A percentile compares a stretch with the other conserved stretches of the same genome.
phyloP scores from a whole-genome alignment of 1,140 invertebrate genomes.

The Bursaphelenchus mucronatus region DNA sequence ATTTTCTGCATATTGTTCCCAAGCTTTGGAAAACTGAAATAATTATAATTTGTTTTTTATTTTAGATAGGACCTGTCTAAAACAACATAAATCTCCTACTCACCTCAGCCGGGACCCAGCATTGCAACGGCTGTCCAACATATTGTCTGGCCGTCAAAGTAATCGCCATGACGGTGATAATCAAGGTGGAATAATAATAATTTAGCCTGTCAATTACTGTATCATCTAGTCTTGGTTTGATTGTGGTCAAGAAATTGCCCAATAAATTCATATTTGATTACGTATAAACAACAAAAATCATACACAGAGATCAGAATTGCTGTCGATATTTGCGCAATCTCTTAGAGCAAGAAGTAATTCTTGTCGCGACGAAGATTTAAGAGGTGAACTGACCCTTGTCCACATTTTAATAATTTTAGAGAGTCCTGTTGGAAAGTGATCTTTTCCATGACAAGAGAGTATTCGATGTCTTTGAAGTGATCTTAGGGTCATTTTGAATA shows the following conservation, averaged over 20 bases:
- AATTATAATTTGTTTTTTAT: constrained; percentile 17
- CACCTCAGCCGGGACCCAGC: constrained; percentile 54
- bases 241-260: constrained; percentile 35
- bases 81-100: constrained; percentile 17
- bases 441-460: too few relatives aligned
- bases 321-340: too few relatives aligned
- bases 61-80: constrained; percentile 14
- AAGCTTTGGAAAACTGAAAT: constrained; percentile 61
- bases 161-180: constrained; percentile 63
- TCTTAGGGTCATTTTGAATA: too few relatives aligned
- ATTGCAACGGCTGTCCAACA: constrained; percentile 57
- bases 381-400: too few relatives aligned
- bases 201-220: constrained; percentile 64
- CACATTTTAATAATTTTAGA: too few relatives aligned
- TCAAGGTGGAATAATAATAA: constrained; percentile 64
- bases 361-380: too few relatives aligned
- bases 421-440: too few relatives aligned
- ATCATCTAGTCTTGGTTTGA: constrained; percentile 62
- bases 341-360: too few relatives aligned
- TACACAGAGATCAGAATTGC: too few relatives aligned
- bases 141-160: constrained; percentile 48
- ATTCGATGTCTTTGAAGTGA: too few relatives aligned
- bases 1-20: constrained; percentile 61
- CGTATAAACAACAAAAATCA: too few relatives aligned
- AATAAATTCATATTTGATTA: constrained; percentile 44